Conservation (phyloP, 2,113 vertebrate genomes). For the Furnarius figulus region DNA sequence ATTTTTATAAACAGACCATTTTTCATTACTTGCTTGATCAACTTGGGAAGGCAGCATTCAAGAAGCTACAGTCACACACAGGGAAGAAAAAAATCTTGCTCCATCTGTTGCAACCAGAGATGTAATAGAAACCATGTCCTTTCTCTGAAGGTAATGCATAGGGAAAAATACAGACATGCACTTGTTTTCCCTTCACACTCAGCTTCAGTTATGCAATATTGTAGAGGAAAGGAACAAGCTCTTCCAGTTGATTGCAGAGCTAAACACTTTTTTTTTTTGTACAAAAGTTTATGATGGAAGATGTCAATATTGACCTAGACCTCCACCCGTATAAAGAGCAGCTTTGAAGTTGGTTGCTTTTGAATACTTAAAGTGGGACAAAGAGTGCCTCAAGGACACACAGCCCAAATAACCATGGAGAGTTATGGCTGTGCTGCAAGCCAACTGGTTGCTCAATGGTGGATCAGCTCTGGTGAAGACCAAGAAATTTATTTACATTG, state of each 20-base stretch:
- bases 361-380: neutral
- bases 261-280: neutral
- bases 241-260: slow-evolving; percentile 14
- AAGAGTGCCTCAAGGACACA: neutral
- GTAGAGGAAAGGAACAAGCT: neutral
- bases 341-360: neutral
- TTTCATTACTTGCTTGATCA: slow-evolving; percentile 44
- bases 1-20: slow-evolving; percentile 51
- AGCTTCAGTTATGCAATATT: slow-evolving; percentile 20
- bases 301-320: slow-evolving; percentile 17
- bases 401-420: neutral
- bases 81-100: neutral
- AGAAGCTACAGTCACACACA: neutral
- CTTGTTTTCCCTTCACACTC: neutral
- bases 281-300: neutral
- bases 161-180: neutral
- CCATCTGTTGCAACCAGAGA: neutral
- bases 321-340: neutral
- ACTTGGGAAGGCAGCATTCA: slow-evolving; percentile 14
- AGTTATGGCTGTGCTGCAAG: accelerated
- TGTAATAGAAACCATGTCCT: neutral
- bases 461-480: neutral
- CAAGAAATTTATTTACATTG: neutral
- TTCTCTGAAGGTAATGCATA: neutral
- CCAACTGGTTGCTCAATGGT: neutral